Evolutionary conservation across 2,888 invertebrate genomes (phyloP).

Genomic region (Mallateleia sp.): DNA sequence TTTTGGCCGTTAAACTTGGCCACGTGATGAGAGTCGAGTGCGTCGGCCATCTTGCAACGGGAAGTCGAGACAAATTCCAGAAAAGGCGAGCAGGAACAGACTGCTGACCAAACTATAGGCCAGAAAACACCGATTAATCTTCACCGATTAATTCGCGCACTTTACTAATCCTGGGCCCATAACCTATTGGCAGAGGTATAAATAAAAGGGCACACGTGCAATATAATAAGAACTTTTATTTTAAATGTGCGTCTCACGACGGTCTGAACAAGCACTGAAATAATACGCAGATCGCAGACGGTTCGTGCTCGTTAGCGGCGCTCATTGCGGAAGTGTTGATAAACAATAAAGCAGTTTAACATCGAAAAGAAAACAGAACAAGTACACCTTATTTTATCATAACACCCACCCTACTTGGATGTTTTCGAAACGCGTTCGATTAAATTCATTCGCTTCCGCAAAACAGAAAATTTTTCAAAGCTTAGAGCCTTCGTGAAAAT

Average conservation of each 20-base stretch:
- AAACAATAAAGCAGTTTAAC: too few species aligned
- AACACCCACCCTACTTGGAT: conserved; percentile 14
- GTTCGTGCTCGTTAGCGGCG: too few species aligned
- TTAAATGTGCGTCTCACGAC: too few species aligned
- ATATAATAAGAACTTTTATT: too few species aligned
- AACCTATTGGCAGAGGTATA: conserved; percentile 16
- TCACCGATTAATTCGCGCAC: too few species aligned
- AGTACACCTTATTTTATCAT: not conserved
- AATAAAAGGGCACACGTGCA: not conserved
- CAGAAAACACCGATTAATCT: too few species aligned
- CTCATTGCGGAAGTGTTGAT: too few species aligned
- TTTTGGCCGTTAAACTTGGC: conserved; percentile 69
- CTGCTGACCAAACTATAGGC: too few species aligned
- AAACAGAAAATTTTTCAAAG: not conserved
- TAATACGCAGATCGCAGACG: too few species aligned
- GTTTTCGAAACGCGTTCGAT: not conserved
- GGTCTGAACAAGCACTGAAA: too few species aligned
- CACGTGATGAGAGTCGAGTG: conserved; percentile 3
- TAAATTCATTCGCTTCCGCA: not conserved
- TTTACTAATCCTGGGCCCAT: not conserved
- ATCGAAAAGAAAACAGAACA: too few species aligned
- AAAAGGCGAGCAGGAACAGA: not conserved
- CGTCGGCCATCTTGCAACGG: conserved; percentile 56
- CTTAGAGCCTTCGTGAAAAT: conserved; percentile 1
- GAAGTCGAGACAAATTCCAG: too few species aligned